Evolutionary conservation across 2,113 vertebrate genomes (phyloP), one percentile per base, ranked within the genome.

Genomic region (Pomatorhinus ruficollis): DNA sequence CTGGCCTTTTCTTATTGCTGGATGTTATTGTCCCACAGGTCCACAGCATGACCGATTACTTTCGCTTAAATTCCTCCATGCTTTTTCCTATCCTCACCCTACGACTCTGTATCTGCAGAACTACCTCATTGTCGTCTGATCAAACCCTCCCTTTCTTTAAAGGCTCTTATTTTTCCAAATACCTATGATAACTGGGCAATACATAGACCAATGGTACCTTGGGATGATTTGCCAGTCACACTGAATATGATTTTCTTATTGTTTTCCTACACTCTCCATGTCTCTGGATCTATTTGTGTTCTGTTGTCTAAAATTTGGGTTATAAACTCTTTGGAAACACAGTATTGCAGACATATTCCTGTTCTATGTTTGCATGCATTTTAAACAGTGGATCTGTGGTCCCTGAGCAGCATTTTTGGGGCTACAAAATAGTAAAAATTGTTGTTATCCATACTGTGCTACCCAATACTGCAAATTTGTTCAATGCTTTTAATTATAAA

Each of bases 401-500:
- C 44, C 31, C n/a, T 80, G 9, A 86, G 44, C n/a, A 56, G 71
- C 17, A 40, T 40, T 95, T 93, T 74, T 23, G n/a, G 84, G 72
- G 50, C 54, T 70, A 63, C 22, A 44, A 30, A 44, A 30, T 40
- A 85, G 68, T 56, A 88, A 69, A 94, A 93, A 56, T 53, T 4
- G 4, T 74, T 90, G 47, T 81, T 90, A 87, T 27, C 0, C 1
- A 86, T 64, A 66, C 24, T 63, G 11, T 61, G 45, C 63, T 87
- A 52, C 49, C 10, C 40, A 74, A 65, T 65, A 53, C 61, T 69
- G 31, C 25, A 68, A 64, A 81, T 81, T 80, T 93, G 54, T 54
- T 68, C 63, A 27, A 47, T 66, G 61, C 44, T 94, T 97, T 92
- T 93, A 91, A 91, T 94, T 91, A 83, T 50, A 89, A 94, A 89